These are phyloP conservation scores for Brachionus sp. DNA, from an alignment of 1,140 invertebrate genomes.

Conservation along the genomic window DNA sequence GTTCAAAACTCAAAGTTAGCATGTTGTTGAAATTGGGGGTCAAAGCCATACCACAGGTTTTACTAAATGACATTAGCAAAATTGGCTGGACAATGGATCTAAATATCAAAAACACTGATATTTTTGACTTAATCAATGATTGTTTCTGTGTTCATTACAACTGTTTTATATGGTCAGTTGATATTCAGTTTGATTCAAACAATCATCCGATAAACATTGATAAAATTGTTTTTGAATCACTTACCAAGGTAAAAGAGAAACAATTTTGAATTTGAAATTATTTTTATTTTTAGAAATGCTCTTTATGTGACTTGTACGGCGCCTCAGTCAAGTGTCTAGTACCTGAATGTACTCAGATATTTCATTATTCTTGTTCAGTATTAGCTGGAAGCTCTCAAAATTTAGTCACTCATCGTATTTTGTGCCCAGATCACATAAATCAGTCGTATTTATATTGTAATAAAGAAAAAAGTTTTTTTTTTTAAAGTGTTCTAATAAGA, in stretches of 20 bases:
- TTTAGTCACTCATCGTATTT: not conserved
- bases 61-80: constrained; percentile 20
- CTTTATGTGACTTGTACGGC: constrained; percentile 16
- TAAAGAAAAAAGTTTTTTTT: not conserved
- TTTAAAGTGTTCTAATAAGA: constrained; percentile 58
- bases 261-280: not conserved
- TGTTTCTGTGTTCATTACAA: constrained; percentile 24
- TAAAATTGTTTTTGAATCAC: constrained; percentile 18
- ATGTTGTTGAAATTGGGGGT: constrained; percentile 14
- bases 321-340: constrained; percentile 12
- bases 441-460: not conserved
- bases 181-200: not conserved
- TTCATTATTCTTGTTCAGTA: constrained; percentile 20
- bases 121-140: not conserved
- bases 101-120: constrained; percentile 1
- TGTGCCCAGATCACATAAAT: not conserved
- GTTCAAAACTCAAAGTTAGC: not conserved
- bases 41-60: not conserved
- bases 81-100: constrained; percentile 25
- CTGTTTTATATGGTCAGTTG: constrained; percentile 32
- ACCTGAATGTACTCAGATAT: not conserved
- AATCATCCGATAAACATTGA: not conserved
- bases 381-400: not conserved
- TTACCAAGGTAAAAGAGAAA: not conserved
- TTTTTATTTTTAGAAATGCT: constrained; percentile 35